Evolutionary conservation across 2,113 vertebrate species (phyloP).

Genomic region (Laterallus jamaicensis): DNA sequence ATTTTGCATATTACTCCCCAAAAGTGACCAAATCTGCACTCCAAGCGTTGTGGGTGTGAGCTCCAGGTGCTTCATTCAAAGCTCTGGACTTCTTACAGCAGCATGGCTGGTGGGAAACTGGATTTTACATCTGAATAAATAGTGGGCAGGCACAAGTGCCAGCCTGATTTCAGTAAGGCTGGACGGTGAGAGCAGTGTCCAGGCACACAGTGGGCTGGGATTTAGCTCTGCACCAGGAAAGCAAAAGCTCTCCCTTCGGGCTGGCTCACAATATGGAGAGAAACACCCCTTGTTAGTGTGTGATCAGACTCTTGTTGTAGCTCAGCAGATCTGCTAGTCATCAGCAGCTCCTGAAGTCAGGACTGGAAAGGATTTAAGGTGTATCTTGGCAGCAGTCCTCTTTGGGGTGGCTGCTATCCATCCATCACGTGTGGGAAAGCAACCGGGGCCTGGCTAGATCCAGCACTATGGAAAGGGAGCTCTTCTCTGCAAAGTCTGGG

Average conservation of each 20-base stretch:
- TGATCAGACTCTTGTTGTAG: not conserved
- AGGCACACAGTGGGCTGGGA: not conserved
- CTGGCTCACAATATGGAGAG: not conserved
- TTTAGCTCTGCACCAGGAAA: not conserved
- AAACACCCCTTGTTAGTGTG: not conserved
- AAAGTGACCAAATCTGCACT: not conserved
- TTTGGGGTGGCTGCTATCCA: not conserved
- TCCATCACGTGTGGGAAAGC: rapidly evolving
- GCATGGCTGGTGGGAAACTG: not conserved
- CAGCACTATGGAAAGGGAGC: not conserved
- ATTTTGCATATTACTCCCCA: not conserved
- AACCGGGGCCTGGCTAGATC: not conserved
- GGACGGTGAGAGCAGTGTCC: not conserved
- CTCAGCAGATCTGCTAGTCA: not conserved
- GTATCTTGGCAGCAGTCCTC: not conserved
- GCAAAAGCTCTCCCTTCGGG: not conserved
- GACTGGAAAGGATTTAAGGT: not conserved
- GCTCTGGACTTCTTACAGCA: not conserved
- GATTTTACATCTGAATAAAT: not conserved
- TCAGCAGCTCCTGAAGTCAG: not conserved
- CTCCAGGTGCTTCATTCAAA: not conserved
- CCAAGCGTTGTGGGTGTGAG: not conserved
- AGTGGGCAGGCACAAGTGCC: not conserved
- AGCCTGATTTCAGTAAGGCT: not conserved
- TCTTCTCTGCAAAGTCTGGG: not conserved